phyloP scores from a whole-genome alignment of 2,888 invertebrate genomes.

The Rhagium mordax region DNA sequence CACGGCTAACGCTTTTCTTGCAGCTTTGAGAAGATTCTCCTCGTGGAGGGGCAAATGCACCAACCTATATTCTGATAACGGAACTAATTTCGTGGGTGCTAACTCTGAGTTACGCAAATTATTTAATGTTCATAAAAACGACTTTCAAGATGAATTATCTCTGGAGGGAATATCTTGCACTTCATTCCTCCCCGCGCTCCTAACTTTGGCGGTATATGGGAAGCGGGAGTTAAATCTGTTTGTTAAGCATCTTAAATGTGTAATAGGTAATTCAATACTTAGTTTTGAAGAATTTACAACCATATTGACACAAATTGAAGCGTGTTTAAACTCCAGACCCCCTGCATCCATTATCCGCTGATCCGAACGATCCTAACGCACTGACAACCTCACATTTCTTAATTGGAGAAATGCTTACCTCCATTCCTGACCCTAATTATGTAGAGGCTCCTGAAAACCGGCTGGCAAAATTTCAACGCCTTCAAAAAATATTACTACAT shows the following conservation, averaged over 20 bases:
- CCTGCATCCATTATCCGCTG: no score
- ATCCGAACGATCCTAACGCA: no score
- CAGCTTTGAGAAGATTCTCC: slow-evolving; percentile 1
- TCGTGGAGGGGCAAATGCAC: neutral
- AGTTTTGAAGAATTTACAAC: no score
- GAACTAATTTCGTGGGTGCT: neutral
- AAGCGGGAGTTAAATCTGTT: neutral
- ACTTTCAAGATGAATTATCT: neutral
- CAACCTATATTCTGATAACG: neutral
- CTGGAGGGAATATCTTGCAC: neutral
- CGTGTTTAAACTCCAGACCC: no score
- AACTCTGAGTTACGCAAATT: neutral
- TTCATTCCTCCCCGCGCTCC: slow-evolving; percentile 3
- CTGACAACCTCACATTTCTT: no score
- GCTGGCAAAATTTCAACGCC: no score
- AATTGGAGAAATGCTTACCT: neutral
- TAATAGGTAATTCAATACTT: no score
- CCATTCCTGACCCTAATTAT: neutral
- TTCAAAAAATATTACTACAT: no score
- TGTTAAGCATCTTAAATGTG: neutral
- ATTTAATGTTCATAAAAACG: neutral
- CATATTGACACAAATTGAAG: no score
- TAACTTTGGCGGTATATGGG: slow-evolving; percentile 7
- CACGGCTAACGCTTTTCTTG: slow-evolving; percentile 17
- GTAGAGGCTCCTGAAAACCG: no score